Conservation (phyloP, 2,797 vertebrate genomes). For the Lycodopsis pacificus region DNA sequence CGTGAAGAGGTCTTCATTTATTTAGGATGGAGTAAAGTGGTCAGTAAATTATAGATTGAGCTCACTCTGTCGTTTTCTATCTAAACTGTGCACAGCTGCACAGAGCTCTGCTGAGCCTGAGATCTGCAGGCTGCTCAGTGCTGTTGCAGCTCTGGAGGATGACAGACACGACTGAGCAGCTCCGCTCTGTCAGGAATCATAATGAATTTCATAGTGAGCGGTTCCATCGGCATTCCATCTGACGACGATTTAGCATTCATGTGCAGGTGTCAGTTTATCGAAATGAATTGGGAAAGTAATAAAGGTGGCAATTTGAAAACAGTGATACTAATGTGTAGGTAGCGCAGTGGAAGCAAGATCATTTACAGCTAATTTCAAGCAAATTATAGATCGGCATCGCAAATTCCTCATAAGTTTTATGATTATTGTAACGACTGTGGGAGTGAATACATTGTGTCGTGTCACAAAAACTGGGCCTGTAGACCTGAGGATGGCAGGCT, state of each 20-base stretch:
- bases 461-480: not conserved
- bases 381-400: conserved; percentile 13
- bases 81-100: conserved; percentile 11
- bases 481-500: not conserved
- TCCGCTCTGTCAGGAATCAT: conserved; percentile 32
- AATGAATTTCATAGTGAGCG: conserved; percentile 29
- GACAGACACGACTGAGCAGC: conserved; percentile 26
- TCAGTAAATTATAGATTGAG: conserved; percentile 31
- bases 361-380: conserved; percentile 28
- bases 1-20: conserved; percentile 18
- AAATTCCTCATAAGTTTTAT: not conserved
- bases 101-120: not conserved
- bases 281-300: conserved; percentile 17
- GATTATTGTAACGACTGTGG: conserved; percentile 1
- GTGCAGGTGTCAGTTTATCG: not conserved
- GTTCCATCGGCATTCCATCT: not conserved
- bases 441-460: not conserved
- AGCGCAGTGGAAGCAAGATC: not conserved
- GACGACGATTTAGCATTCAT: not conserved
- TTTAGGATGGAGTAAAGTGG: conserved; percentile 21
- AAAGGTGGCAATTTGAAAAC: conserved; percentile 34
- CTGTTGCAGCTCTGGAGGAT: conserved; percentile 18
- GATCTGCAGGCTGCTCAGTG: conserved; percentile 2
- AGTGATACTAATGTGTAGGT: conserved; percentile 17
- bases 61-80: conserved; percentile 13